These are phyloP conservation scores for mouse (Mus musculus) DNA, from an alignment of 2,113 vertebrate species.

Conservation along the genomic window GRCm39 chr8:54796001-54796500, in stretches of 20 bases:
- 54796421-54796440: conserved; percentile 72
- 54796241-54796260: conserved; percentile 50
- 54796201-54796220: conserved; percentile 64
- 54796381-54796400: conserved; percentile 74
- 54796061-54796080: too few species aligned
- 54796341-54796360: conserved; percentile 20
- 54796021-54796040: background rate
- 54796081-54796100: too few species aligned
- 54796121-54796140: conserved; percentile 32
- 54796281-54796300: conserved; percentile 67
- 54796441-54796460: conserved; percentile 23
- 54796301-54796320: conserved; percentile 61
- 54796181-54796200: conserved; percentile 59
- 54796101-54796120: background rate
- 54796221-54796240: conserved; percentile 37
- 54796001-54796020: background rate
- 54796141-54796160: conserved; percentile 67
- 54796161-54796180: conserved; percentile 62
- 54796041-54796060: background rate
- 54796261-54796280: conserved; percentile 54
- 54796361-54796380: conserved; percentile 72
- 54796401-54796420: conserved; percentile 71
- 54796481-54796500: conserved; percentile 57
- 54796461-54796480: conserved; percentile 64
- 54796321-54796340: conserved; percentile 72